phyloP scores from a whole-genome alignment of 2,888 invertebrate genomes.

The Diarsia rubi region DNA sequence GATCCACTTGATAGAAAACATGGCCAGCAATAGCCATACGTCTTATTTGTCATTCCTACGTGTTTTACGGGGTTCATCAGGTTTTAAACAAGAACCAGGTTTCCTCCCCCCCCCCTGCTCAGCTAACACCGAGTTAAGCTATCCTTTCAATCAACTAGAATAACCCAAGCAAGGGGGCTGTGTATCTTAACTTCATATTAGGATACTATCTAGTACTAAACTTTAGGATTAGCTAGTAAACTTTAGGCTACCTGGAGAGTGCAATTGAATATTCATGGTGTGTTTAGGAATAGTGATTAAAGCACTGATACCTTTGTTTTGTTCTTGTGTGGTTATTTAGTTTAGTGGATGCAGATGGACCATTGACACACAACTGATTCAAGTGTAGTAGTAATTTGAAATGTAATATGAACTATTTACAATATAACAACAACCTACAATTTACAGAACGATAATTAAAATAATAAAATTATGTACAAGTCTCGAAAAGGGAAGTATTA shows the following conservation, averaged over 20 bases:
- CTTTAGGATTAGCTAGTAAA: constrained; percentile 38
- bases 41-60: background rate
- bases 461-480: no score
- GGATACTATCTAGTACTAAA: constrained; percentile 32
- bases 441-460: no score
- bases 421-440: no score
- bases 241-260: constrained; percentile 33
- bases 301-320: background rate
- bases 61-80: no score
- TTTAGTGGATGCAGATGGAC: no score
- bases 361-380: background rate
- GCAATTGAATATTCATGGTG: constrained; percentile 50
- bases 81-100: background rate
- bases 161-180: constrained; percentile 17
- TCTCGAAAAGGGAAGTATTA: no score
- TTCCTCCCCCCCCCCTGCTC: no score
- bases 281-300: constrained; percentile 28
- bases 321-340: constrained; percentile 4
- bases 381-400: background rate
- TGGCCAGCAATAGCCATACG: background rate
- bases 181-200: constrained; percentile 41
- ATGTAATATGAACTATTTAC: background rate
- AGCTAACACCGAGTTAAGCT: constrained; percentile 15
- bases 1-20: background rate
- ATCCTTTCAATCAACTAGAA: constrained; percentile 32